Evolutionary conservation across 2,888 invertebrate species (phyloP).

Genomic region (Adela reaumurella): DNA sequence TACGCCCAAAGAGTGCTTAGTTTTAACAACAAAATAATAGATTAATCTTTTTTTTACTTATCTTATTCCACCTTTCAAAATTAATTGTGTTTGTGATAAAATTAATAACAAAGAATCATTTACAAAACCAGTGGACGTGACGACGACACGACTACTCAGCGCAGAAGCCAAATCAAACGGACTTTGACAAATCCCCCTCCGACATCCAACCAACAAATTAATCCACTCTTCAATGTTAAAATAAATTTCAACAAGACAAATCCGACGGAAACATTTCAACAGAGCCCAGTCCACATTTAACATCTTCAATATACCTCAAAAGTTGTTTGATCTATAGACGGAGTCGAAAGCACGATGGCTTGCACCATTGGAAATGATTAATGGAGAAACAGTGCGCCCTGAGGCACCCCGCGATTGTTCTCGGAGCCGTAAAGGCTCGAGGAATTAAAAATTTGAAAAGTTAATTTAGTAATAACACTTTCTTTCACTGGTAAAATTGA

Average conservation of each 20-base stretch:
- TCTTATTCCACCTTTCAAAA: no score
- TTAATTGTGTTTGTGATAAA: no score
- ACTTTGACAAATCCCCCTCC: no score
- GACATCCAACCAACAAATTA: background rate
- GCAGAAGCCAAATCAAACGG: no score
- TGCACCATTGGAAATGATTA: background rate
- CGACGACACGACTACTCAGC: no score
- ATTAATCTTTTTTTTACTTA: no score
- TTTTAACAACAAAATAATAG: no score
- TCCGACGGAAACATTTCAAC: background rate
- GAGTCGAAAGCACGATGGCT: background rate
- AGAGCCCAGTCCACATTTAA: background rate
- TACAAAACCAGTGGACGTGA: no score
- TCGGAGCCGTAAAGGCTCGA: slow-evolving; percentile 5
- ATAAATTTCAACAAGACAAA: background rate
- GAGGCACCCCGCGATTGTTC: background rate
- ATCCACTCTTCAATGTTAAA: background rate
- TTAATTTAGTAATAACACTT: slow-evolving; percentile 21
- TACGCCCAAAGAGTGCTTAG: no score
- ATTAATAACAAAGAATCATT: no score
- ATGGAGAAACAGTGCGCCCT: background rate
- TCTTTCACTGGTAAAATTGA: background rate
- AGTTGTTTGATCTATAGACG: background rate
- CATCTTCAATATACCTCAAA: background rate
- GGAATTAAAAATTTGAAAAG: slow-evolving; percentile 26